A percentile compares a stretch with the other conserved stretches of the same genome.
Conservation (phyloP, 2,888 invertebrate species). For the Hypomecis atomaria region DNA sequence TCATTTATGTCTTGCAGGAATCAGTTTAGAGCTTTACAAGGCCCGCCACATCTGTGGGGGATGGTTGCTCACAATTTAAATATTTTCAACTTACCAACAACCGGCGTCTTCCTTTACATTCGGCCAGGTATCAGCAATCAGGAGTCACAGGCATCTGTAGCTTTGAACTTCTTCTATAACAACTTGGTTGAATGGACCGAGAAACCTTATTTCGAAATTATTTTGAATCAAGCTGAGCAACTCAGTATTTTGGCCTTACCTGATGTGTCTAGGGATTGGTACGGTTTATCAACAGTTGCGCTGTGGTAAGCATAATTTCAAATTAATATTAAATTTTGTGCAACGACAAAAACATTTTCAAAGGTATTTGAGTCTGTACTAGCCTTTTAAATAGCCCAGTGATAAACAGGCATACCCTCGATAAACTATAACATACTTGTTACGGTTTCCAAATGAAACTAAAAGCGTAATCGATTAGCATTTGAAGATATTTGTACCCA, state of each 20-base stretch:
- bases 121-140: constrained; percentile 57
- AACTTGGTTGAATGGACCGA: constrained; percentile 67
- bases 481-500: no score
- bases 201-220: constrained; percentile 61
- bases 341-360: no score
- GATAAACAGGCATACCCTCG: no score
- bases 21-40: constrained; percentile 58
- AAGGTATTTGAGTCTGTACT: no score
- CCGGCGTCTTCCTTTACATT: constrained; percentile 59
- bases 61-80: constrained; percentile 70
- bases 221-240: constrained; percentile 60
- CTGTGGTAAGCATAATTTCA: constrained; percentile 66
- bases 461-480: no score
- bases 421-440: no score
- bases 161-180: constrained; percentile 62
- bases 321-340: no score
- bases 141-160: constrained; percentile 59
- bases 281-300: constrained; percentile 67
- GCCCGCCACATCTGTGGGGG: constrained; percentile 67
- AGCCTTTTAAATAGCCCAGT: no score
- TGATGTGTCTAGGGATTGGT: constrained; percentile 68
- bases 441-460: no score
- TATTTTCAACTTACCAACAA: constrained; percentile 57
- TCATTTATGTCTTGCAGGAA: constrained; percentile 48
- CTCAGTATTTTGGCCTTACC: constrained; percentile 69